A percentile compares a stretch with the other conserved stretches of the same genome.
Conservation (phyloP, 64 coral and sea anemone species). For the Montipora capricornis region DNA sequence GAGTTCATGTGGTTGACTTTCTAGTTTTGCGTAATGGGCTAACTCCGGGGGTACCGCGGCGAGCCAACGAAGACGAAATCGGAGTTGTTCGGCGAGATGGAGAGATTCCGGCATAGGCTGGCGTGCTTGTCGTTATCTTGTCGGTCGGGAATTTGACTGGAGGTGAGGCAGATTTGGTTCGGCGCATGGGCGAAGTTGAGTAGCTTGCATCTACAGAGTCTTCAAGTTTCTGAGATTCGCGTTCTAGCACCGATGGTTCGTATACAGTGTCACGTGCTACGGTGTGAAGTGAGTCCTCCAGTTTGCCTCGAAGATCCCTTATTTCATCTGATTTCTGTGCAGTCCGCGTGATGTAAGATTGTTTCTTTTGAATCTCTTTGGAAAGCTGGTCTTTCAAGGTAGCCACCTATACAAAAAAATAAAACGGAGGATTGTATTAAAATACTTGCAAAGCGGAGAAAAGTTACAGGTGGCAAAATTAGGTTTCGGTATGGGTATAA, state of each 20-base stretch:
- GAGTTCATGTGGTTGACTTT: constrained; percentile 72
- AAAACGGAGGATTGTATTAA: background rate
- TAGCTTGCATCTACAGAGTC: constrained; percentile 81
- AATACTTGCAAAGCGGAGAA: background rate
- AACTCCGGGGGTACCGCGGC: constrained; percentile 71
- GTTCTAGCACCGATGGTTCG: constrained; percentile 90
- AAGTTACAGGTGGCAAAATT: too few relatives aligned
- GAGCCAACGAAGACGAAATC: constrained; percentile 54
- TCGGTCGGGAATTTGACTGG: constrained; percentile 78
- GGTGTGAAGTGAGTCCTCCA: constrained; percentile 89
- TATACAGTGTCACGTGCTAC: constrained; percentile 97
- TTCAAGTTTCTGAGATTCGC: constrained; percentile 95
- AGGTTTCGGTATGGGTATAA: too few relatives aligned
- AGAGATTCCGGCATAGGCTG: constrained; percentile 55
- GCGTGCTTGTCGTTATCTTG: constrained; percentile 83
- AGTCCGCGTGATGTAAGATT: constrained; percentile 95
- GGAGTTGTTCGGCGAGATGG: constrained; percentile 73
- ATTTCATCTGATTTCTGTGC: constrained; percentile 97
- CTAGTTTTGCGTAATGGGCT: constrained; percentile 93
- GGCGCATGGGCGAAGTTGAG: constrained; percentile 73
- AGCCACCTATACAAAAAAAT: constrained; percentile 57
- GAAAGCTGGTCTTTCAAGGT: constrained; percentile 95
- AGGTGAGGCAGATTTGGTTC: constrained; percentile 89
- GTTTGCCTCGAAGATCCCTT: constrained; percentile 88
- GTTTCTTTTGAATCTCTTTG: constrained; percentile 97